phyloP scores from a whole-genome alignment of 1,140 invertebrate species.

The Trypoxylus dichotomus region DNA sequence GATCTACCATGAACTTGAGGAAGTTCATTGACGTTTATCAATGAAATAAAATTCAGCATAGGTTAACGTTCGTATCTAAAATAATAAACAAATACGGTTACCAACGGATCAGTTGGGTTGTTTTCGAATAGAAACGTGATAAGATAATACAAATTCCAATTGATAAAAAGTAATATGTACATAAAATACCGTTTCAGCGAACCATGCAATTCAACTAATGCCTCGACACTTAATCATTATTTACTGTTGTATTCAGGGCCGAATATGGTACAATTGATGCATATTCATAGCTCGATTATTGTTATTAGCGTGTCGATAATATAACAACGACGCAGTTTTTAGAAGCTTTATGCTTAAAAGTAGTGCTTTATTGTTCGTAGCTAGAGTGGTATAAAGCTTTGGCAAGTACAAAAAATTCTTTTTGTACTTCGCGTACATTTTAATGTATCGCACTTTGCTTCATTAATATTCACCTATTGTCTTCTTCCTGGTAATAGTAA shows the following conservation, averaged over 20 bases:
- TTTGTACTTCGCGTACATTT: too few species aligned
- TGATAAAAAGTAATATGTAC: background rate
- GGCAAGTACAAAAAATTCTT: too few species aligned
- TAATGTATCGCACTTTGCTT: too few species aligned
- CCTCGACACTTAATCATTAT: background rate
- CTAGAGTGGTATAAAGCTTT: too few species aligned
- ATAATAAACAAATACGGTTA: background rate
- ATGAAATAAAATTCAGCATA: background rate
- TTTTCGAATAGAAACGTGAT: constrained; percentile 10
- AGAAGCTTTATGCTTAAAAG: too few species aligned
- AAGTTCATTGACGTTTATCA: background rate
- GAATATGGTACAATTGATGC: background rate
- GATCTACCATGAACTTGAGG: background rate
- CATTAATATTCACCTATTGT: too few species aligned
- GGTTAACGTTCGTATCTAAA: background rate
- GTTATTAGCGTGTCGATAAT: too few species aligned
- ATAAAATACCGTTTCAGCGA: background rate
- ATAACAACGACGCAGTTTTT: too few species aligned
- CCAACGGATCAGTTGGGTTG: background rate
- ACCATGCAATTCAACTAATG: background rate
- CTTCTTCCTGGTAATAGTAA: too few species aligned
- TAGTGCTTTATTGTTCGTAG: too few species aligned
- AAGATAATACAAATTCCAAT: background rate
- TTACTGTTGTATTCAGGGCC: background rate
- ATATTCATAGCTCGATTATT: background rate